These are phyloP conservation scores for Columba livia DNA, from an alignment of 2,113 vertebrate species.

Conservation along the genomic window DNA sequence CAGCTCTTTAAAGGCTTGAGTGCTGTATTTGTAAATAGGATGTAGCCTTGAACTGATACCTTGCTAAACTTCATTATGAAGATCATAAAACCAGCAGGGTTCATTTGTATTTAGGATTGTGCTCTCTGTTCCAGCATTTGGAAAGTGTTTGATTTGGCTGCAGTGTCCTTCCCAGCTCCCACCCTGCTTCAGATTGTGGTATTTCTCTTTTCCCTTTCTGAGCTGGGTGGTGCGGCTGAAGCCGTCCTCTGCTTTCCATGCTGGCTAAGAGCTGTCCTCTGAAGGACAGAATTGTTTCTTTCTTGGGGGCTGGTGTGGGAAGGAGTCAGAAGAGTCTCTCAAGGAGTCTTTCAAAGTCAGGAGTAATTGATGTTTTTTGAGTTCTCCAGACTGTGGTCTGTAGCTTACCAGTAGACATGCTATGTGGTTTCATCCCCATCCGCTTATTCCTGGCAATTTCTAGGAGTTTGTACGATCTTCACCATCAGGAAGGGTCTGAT, in stretches of 20 bases:
- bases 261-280: not conserved
- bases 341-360: slow-evolving; percentile 19
- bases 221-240: not conserved
- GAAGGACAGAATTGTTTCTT: slow-evolving; percentile 17
- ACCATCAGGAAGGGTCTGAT: not conserved
- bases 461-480: not conserved
- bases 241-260: not conserved
- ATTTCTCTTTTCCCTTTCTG: slow-evolving; percentile 4
- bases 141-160: slow-evolving; percentile 59
- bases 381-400: slow-evolving; percentile 36
- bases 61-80: slow-evolving; percentile 20
- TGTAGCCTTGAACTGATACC: slow-evolving; percentile 4
- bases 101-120: slow-evolving; percentile 13
- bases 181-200: slow-evolving; percentile 15
- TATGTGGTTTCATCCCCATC: slow-evolving; percentile 43
- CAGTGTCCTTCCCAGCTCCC: not conserved
- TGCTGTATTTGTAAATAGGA: slow-evolving; percentile 17
- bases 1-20: not conserved
- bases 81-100: slow-evolving; percentile 51
- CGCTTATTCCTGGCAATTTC: slow-evolving; percentile 23
- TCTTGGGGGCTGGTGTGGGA: not conserved
- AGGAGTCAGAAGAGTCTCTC: slow-evolving; percentile 24
- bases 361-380: slow-evolving; percentile 34
- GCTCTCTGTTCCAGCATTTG: slow-evolving; percentile 37
- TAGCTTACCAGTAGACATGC: slow-evolving; percentile 22